A percentile compares a stretch with the other conserved stretches of the same genome.
phyloP scores from a whole-genome alignment of 1,140 invertebrate genomes.

The Hormaphis cornu region DNA sequence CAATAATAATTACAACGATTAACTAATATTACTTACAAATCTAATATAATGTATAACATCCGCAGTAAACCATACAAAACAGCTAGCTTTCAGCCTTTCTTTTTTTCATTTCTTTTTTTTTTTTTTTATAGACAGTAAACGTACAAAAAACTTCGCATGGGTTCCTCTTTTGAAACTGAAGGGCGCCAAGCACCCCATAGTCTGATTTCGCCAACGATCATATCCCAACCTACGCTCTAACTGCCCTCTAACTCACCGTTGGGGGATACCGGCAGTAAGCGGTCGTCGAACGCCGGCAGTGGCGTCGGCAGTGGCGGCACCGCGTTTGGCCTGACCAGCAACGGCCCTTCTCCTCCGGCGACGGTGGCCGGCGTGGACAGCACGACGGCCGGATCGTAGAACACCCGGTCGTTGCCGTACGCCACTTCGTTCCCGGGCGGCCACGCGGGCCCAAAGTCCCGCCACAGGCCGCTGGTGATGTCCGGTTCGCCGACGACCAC shows the following conservation, averaged over 20 bases:
- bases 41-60: too few relatives aligned
- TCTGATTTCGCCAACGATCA: too few relatives aligned
- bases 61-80: too few relatives aligned
- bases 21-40: too few relatives aligned
- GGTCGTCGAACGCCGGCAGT: not conserved
- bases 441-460: not conserved
- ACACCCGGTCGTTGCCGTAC: not conserved
- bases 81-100: too few relatives aligned
- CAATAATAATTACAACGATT: too few relatives aligned
- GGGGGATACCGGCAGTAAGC: not conserved
- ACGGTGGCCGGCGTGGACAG: not conserved
- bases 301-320: not conserved
- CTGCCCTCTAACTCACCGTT: constrained; percentile 3
- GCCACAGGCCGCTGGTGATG: not conserved
- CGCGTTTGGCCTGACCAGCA: not conserved
- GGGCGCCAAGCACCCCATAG: too few relatives aligned
- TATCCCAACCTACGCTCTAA: not conserved
- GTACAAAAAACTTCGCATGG: too few relatives aligned
- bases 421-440: not conserved
- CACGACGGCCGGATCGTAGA: not conserved
- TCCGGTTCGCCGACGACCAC: not conserved
- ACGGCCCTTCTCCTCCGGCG: not conserved
- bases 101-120: too few relatives aligned
- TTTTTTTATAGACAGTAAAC: too few relatives aligned
- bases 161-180: too few relatives aligned